Evolutionary conservation across 35 echinoderm and acorn worm genomes (phyloP).

Genomic region (Patiria miniata): DNA sequence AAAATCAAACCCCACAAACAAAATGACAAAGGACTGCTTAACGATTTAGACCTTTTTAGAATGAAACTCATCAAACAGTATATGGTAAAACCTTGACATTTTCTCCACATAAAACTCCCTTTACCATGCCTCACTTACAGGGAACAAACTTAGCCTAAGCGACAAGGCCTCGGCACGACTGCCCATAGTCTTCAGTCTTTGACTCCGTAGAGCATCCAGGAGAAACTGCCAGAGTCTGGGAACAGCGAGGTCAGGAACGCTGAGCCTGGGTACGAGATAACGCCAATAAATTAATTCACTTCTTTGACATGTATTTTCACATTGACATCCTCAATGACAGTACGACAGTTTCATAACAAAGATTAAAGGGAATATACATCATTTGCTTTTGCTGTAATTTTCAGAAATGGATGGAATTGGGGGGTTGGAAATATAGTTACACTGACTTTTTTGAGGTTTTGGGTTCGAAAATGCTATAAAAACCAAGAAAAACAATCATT

Average conservation of each 20-base stretch:
- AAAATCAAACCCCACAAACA: too few relatives aligned
- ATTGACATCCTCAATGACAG: neutral
- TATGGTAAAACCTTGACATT: neutral
- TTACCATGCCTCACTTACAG: slow-evolving; percentile 2
- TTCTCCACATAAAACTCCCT: neutral
- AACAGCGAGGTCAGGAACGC: neutral
- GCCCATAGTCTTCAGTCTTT: slow-evolving; percentile 10
- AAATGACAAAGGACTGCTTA: too few relatives aligned
- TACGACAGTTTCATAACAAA: neutral
- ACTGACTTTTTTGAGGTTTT: too few relatives aligned
- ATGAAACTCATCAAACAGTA: neutral
- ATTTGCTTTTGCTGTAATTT: too few relatives aligned
- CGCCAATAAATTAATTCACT: neutral
- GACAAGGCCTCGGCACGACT: neutral
- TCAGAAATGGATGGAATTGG: too few relatives aligned
- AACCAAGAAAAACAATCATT: too few relatives aligned
- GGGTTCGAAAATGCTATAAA: too few relatives aligned
- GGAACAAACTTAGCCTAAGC: slow-evolving; percentile 31
- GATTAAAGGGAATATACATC: too few relatives aligned
- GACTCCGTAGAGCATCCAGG: slow-evolving; percentile 36
- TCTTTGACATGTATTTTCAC: neutral
- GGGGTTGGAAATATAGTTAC: too few relatives aligned
- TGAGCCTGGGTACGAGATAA: neutral
- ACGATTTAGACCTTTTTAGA: too few relatives aligned
- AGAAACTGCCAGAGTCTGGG: slow-evolving; percentile 49